phyloP scores from a whole-genome alignment of 1,140 invertebrate genomes.

The Tetragonula clypearis region DNA sequence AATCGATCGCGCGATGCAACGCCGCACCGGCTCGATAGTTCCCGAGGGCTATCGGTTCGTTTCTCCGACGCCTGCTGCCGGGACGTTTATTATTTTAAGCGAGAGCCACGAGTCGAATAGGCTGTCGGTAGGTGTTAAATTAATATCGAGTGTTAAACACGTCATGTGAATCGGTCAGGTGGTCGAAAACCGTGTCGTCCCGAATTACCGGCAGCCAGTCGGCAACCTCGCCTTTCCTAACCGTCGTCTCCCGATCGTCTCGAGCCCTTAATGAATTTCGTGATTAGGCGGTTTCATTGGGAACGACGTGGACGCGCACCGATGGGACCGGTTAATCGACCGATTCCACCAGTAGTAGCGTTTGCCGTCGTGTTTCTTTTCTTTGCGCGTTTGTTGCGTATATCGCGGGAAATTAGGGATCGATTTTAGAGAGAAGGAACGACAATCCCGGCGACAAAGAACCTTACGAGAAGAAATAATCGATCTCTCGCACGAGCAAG shows the following conservation, averaged over 20 bases:
- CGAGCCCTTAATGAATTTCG: constrained; percentile 71
- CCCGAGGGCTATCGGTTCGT: constrained; percentile 51
- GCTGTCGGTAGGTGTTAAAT: constrained; percentile 62
- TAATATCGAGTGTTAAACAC: constrained; percentile 65
- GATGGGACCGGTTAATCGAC: background rate
- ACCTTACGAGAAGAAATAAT: constrained; percentile 8
- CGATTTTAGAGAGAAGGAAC: background rate
- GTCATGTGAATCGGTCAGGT: constrained; percentile 66
- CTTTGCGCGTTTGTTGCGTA: background rate
- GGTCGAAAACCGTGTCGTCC: constrained; percentile 60
- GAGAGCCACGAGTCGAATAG: constrained; percentile 17
- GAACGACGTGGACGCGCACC: background rate
- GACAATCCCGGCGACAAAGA: background rate
- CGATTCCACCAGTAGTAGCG: background rate
- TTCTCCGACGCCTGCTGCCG: constrained; percentile 34
- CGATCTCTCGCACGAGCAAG: constrained; percentile 30
- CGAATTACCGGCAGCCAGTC: constrained; percentile 48
- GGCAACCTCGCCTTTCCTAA: background rate
- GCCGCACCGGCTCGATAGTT: constrained; percentile 34
- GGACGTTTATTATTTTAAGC: constrained; percentile 63
- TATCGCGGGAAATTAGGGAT: background rate
- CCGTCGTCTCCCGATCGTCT: constrained; percentile 12
- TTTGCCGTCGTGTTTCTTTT: background rate
- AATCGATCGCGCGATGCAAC: constrained; percentile 31
- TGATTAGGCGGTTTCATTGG: constrained; percentile 74